Evolutionary conservation across 2,113 vertebrate species (phyloP), one percentile per base, ranked within the genome.

Genomic region (Alexandromys fortis): DNA sequence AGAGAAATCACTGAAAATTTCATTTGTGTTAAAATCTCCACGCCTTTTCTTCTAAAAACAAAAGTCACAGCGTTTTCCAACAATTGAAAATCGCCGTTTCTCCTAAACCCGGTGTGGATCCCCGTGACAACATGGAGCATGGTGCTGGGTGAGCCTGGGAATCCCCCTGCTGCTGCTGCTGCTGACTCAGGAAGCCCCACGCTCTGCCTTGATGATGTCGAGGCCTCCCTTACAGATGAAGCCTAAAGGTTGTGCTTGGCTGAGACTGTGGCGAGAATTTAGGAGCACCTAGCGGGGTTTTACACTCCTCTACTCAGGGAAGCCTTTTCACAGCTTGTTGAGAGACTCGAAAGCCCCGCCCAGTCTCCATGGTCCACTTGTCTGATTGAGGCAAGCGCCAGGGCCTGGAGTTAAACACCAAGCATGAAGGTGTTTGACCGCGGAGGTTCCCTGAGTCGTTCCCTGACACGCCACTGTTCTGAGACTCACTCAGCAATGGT

Each of bases 191-290:
- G 73, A 76, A 94, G 75, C 91, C 0, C 90, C 86, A 49, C 95
- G 97, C 77, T 76, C 68, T 42, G 14, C 77, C 5, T 91, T 95
- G 75, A 76, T 79, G n/a, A 76, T 79, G n/a, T 21, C 7, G 30
- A 87, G 89, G 28, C 90, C 52, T 96, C 90, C 22, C 90, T 83
- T 85, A 38, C 88, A 94, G 58, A 92, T n/a, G 30, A 68, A n/a
- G 28, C 92, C 77, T 68, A 6, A 65, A 86, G 47, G 70, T 92
- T 70, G 7, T 77, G 75, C 73, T 4, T 0, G 49, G 68, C 90
- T 55, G 2, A 89, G 77, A 38, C 72, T 89, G 72, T 58, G 91
- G 77, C 63, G 81, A 22, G 65, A 86, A 93, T 88, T 82, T 45
- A 65, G 19, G 87, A 72, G 76, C 52, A 76, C 92, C 93, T 35